Base-by-base conservation (phyloP, 2,797 vertebrate genomes). In the Adelosebastes latens region DNA sequence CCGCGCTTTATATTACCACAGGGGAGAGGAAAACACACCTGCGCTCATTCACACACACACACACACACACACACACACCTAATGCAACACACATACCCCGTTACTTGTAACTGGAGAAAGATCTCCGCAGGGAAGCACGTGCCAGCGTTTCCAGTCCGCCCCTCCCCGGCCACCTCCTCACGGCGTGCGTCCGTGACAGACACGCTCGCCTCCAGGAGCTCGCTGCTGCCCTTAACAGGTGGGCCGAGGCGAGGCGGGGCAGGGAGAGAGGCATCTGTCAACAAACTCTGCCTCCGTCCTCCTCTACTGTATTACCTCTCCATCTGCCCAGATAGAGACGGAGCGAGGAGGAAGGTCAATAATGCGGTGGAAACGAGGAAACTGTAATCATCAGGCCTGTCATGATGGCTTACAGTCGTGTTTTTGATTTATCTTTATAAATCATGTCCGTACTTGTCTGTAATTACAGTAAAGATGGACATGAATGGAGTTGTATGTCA, bases 191-290 rank as follows among this genome's bases (percentile, higher is more conserved):
- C 77, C 80, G 8, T 72, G 62, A 79, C 89, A 89, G 84, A 84
- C 87, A 82, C 73, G 52, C 85, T 85, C 22, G 56, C 79, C 81
- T 87, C 71, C 72, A 80, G 90, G 87, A 87, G 79, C 75, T 88
- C 64, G 24, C 73, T 9, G 79, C 84, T 69, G 71, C 84, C 84
- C 87, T 87, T 85, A 95, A 95, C 94, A 94, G 94, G 93, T 94
- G 94, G 92, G 91, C 89, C 22, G 55, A 80, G 79, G 27, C 14
- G 68, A 86, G 77, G 84, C 75, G 85, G 75, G 79, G 83, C 69
- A 61, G 72, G 53, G 87, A 69, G 78, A 27, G 88, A 83, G 90
- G 89, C 94, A 95, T 94, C 95, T 94, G 94, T 91, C 91, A 20
- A 84, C 90, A 88, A 87, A 88, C 85, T 86, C 91, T 46, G 87